Base-by-base conservation (phyloP, 2,888 invertebrate genomes). In the Cremastobaeus sp. region DNA sequence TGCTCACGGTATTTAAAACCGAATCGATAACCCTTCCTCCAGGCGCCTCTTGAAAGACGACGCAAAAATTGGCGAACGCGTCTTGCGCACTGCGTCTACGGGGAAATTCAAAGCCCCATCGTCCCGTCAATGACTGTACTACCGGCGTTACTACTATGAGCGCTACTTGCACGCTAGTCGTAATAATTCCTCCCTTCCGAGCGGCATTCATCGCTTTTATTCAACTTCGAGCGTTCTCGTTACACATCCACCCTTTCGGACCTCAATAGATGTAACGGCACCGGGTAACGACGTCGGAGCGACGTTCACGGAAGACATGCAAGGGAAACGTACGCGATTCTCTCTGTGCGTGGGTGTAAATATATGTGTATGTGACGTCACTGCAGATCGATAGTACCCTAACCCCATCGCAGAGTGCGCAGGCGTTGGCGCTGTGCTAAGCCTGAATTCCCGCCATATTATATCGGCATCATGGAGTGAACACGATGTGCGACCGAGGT, bases 401-500 rank as follows among this genome's bases (percentile, higher is more conserved):
- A 81, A 82, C 80, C 80, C 77, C 72, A 74, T 76, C 77, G 68
- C 76, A 77, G 77, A 64, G 71, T 3, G 73, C 77, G 77, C 79
- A 78, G 20, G 78, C 78, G 78, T 73, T 76, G 73, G 68, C 72
- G 76, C 79, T 77, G 76, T 78, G 76, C 80, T 60, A 64, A 66
- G 78, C 78, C 80, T 55, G 62, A 77, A 70, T 84, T 85, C 85
- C 85, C 85, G 85, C 85, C 85, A 85, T 85, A 85, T 85, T 71
- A 57, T 84, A 76, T 55, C 82, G 82, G 80, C 81, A 80, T 79
- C 83, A 86, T 84, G 84, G 82, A 84, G 82, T 84, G 82, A 82
- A 79, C 76, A 78, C 76, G 76, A 93, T 93, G 92, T 92, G 92
- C 88, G 92, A 92, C 90, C 91, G 91, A 89, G 91, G 91, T 89